These are phyloP conservation scores for Gorsachius magnificus DNA, from an alignment of 2,797 vertebrate species.

Conservation along the genomic window DNA sequence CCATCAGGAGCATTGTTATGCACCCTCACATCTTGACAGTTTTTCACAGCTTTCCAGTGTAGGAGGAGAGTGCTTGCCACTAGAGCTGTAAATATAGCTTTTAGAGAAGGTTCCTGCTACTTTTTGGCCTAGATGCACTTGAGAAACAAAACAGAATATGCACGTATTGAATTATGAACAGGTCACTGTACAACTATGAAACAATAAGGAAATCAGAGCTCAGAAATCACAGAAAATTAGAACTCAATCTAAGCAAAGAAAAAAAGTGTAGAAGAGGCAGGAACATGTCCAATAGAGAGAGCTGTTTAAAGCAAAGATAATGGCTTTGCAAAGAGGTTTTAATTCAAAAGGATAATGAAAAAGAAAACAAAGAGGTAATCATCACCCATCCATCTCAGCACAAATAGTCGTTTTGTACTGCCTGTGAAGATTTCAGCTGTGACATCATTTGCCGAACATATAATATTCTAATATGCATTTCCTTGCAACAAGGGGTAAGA, in stretches of 20 bases:
- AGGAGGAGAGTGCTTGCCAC: conserved; percentile 51
- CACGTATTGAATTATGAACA: neutral
- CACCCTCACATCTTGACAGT: conserved; percentile 46
- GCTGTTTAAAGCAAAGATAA: conserved; percentile 39
- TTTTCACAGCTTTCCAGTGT: conserved; percentile 61
- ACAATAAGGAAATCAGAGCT: conserved; percentile 58
- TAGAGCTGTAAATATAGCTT: conserved; percentile 44
- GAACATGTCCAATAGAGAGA: conserved; percentile 32
- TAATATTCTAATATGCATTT: conserved; percentile 17
- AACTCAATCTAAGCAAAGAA: neutral
- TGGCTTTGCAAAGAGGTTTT: conserved; percentile 56
- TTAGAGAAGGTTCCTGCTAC: conserved; percentile 13
- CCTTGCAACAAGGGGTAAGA: neutral
- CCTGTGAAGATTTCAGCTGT: neutral
- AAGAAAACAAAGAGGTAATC: conserved; percentile 41
- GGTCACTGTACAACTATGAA: neutral
- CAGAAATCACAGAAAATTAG: conserved; percentile 45
- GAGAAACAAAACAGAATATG: neutral
- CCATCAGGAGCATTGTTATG: conserved; percentile 29
- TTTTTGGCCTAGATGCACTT: conserved; percentile 29
- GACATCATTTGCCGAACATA: neutral
- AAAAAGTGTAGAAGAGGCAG: conserved; percentile 19
- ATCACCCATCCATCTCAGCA: conserved; percentile 53
- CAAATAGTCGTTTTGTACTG: conserved; percentile 14
- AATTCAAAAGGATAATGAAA: conserved; percentile 43